Percentiles rank a stretch among this genome's conserved stretches.
phyloP scores from a whole-genome alignment of 2,797 vertebrate genomes.

The Echeneis naucrates region DNA sequence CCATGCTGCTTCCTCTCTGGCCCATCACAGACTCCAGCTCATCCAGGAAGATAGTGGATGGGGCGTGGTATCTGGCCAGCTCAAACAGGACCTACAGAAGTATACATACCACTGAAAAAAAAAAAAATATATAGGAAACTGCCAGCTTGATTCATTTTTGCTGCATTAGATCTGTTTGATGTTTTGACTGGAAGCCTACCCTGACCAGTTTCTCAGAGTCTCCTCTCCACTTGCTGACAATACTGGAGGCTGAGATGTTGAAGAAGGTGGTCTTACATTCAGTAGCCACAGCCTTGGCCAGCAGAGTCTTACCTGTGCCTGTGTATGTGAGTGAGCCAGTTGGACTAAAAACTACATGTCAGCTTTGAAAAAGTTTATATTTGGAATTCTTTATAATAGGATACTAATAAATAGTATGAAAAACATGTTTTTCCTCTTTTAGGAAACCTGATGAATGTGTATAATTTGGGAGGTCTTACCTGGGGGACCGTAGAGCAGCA shows the following conservation, averaged over 20 bases:
- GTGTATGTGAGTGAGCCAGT: conserved; percentile 2
- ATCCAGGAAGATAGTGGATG: conserved; percentile 97
- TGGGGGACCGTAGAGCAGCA: conserved; percentile 95
- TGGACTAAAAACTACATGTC: not conserved
- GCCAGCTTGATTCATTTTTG: not conserved
- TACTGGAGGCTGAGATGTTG: conserved; percentile 97
- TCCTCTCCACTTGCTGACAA: conserved; percentile 98
- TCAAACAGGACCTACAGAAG: conserved; percentile 92
- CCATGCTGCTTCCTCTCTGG: conserved; percentile 88
- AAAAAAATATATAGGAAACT: not conserved
- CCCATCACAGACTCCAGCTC: conserved; percentile 98
- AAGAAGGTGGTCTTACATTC: conserved; percentile 98
- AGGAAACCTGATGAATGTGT: not conserved
- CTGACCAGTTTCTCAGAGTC: conserved; percentile 97
- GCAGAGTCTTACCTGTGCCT: conserved; percentile 98
- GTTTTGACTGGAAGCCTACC: conserved; percentile 77
- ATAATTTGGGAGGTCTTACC: conserved; percentile 74
- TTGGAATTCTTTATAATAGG: not conserved
- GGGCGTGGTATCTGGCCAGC: conserved; percentile 94
- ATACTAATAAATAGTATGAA: not conserved
- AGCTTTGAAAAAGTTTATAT: not conserved
- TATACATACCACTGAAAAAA: not conserved
- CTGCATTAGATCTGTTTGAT: not conserved
- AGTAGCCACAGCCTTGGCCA: conserved; percentile 97
- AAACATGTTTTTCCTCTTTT: not conserved